Evolutionary conservation across 2,113 vertebrate genomes (phyloP).

Genomic region (Nothoprocta pentlandii): DNA sequence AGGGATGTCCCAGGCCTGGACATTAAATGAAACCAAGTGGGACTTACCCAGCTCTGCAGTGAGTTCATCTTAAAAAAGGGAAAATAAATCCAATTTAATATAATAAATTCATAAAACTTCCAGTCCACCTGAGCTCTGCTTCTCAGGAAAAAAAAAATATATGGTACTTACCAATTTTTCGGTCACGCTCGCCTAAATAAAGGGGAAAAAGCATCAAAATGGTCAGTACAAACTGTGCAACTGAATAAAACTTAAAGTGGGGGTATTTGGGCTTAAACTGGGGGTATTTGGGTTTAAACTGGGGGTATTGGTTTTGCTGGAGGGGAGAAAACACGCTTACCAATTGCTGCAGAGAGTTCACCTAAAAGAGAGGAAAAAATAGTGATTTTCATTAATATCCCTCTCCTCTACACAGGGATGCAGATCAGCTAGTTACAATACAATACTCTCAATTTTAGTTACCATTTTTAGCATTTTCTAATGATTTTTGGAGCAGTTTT

Average conservation of each 20-base stretch:
- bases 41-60: neutral
- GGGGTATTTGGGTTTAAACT: fast-evolving
- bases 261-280: fast-evolving
- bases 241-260: neutral
- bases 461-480: too few species aligned
- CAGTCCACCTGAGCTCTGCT: too few species aligned
- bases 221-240: neutral
- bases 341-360: neutral
- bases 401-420: neutral
- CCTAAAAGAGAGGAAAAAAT: neutral
- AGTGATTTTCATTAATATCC: neutral
- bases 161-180: neutral
- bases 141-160: too few species aligned
- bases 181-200: neutral
- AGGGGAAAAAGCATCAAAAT: neutral
- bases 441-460: too few species aligned
- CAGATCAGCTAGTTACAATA: too few species aligned
- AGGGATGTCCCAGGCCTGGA: too few species aligned
- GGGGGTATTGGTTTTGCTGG: fast-evolving
- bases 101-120: too few species aligned
- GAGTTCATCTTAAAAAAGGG: neutral
- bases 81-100: too few species aligned
- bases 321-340: neutral
- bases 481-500: too few species aligned
- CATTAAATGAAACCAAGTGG: fast-evolving